A percentile compares a stretch with the other conserved stretches of the same genome.
phyloP scores from a whole-genome alignment of 1,140 invertebrate genomes.

The Potamilus streckersoni region DNA sequence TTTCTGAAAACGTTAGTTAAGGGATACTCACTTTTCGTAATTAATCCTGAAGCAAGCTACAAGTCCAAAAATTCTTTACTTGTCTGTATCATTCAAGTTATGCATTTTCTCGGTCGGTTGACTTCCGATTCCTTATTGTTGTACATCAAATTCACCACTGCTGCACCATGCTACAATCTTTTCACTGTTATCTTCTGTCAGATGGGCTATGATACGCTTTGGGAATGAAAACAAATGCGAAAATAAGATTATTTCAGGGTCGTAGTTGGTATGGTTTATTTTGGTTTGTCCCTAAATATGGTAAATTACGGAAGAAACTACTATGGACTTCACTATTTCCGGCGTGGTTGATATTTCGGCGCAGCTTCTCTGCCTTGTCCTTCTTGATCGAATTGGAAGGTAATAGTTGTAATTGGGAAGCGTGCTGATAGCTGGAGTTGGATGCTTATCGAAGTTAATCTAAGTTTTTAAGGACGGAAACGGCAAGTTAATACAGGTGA shows the following conservation, averaged over 20 bases:
- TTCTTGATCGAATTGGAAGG: conserved; percentile 39
- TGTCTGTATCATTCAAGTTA: too few relatives aligned
- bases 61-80: too few relatives aligned
- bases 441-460: conserved; percentile 33
- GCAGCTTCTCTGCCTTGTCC: conserved; percentile 35
- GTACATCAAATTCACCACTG: too few relatives aligned
- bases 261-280: conserved; percentile 69
- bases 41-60: too few relatives aligned
- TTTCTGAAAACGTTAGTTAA: too few relatives aligned
- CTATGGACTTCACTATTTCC: conserved; percentile 54
- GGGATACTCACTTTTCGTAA: too few relatives aligned
- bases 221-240: too few relatives aligned
- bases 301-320: conserved; percentile 51
- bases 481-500: not conserved
- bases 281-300: conserved; percentile 74
- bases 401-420: conserved; percentile 26
- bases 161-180: too few relatives aligned
- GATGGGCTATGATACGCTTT: too few relatives aligned
- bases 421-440: conserved; percentile 36
- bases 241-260: conserved; percentile 23
- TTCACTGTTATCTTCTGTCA: too few relatives aligned
- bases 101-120: too few relatives aligned
- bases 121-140: too few relatives aligned
- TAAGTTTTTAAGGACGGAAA: conserved; percentile 26
- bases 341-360: conserved; percentile 83